Evolutionary conservation across 2,113 vertebrate species (phyloP), one percentile per base, ranked within the genome.

Genomic region (Hirundichthys speculiger): DNA sequence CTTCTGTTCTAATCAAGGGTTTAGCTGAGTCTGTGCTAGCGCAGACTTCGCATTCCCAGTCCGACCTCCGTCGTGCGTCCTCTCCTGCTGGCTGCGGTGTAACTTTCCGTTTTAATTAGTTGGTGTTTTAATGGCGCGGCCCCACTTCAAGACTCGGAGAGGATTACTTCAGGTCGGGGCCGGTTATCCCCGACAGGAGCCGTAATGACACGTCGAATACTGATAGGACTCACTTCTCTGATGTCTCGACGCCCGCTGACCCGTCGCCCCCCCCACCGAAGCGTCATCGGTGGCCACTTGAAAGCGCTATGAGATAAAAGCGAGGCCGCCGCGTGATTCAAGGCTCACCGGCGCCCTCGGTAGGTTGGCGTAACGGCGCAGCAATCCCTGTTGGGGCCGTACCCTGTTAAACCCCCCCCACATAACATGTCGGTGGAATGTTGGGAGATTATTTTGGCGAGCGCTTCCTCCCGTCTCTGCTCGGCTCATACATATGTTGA

Each of bases 401-500:
- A 57, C 72, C 20, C 74, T 30, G 84, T 75, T 84, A 83, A 87
- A 60, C 67, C 72, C 30, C 61, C 43, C 67, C 72, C 30, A 58
- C 43, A 43, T 74, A 65, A 83, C 75, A 58, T 75, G 75, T 49
- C 5, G 30, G 50, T 51, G 60, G 69, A 89, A 82, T 30, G 63
- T 73, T 59, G 39, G 62, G 66, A 80, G 83, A 85, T 85, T 87
- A 86, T 88, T 86, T 81, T 70, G 69, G 80, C 41, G 55, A 73
- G 52, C 46, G 70, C 67, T 76, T 74, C 57, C 66, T 74, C 77
- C 82, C 77, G 66, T 87, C 75, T 68, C 73, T 18, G 13, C 74
- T 75, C 51, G 69, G 64, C 89, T 88, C 83, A 90, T 92, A 70
- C 80, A 90, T 90, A 88, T 89, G 85, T 73, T 86, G 88, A 90